A percentile compares a stretch with the other conserved stretches of the same genome.
These are phyloP conservation scores for Rhadinocentrus ornatus DNA, from an alignment of 2,797 vertebrate species.

Conservation along the genomic window DNA sequence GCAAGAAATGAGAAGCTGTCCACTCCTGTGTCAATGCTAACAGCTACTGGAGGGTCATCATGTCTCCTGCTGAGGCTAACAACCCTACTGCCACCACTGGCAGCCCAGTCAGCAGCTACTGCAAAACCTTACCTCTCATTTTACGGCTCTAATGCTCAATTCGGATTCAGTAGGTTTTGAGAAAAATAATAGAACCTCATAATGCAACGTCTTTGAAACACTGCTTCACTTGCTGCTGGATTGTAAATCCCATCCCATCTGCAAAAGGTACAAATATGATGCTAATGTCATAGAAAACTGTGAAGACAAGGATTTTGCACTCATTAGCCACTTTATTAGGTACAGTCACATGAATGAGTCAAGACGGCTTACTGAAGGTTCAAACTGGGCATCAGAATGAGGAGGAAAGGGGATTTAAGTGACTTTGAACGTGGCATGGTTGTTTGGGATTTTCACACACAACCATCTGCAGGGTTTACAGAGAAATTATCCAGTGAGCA, in stretches of 20 bases:
- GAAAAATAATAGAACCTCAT: not conserved
- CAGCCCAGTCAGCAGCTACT: not conserved
- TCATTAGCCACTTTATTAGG: too few relatives aligned
- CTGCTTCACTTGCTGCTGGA: not conserved
- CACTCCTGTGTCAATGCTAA: not conserved
- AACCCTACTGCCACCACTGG: not conserved
- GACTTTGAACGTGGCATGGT: too few relatives aligned
- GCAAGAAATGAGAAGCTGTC: not conserved
- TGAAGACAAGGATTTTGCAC: too few relatives aligned
- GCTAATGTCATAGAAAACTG: not conserved
- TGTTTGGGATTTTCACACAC: too few relatives aligned
- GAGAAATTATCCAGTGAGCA: too few relatives aligned
- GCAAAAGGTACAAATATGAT: not conserved
- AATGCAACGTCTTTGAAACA: not conserved
- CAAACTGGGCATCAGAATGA: too few relatives aligned
- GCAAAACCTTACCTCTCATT: not conserved
- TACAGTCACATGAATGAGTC: too few relatives aligned
- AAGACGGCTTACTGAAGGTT: too few relatives aligned
- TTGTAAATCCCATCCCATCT: not conserved
- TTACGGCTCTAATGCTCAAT: not conserved
- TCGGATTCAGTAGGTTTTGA: not conserved
- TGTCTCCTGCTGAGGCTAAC: not conserved
- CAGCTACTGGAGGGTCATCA: not conserved
- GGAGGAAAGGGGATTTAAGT: too few relatives aligned
- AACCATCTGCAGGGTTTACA: too few relatives aligned